Base-by-base conservation (phyloP, 2,113 vertebrate genomes). In the Leptobrachium ailaonicum region DNA sequence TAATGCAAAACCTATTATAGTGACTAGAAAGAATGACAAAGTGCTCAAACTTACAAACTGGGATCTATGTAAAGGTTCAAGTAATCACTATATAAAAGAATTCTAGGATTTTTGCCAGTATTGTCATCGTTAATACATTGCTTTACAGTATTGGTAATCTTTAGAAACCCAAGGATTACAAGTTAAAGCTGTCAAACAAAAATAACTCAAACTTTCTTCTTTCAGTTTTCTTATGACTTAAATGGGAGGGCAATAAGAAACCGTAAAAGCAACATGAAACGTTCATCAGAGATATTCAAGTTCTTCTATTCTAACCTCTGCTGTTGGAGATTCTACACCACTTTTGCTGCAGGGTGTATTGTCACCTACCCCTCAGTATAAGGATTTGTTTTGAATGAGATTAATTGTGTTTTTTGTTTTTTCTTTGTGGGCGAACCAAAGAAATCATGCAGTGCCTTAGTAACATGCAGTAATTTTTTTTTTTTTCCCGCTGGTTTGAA, bases 151-250 rank as follows among this genome's bases (percentile, higher is more conserved):
- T 32, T 32, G 20, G 20, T 32, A 32, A 32, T 32, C 20, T 32
- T 32, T 32, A 32, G 20, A 32, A 32, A 32, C 20, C 20, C 20
- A 32, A 32, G 20, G 20, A 32, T 32, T 32, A 32, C 20, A 32
- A 32, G 20, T 32, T 32, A 32, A 32, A 32, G 20, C 20, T 32
- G 20, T 32, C 20, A 32, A 32, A 32, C 20, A 32, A 32, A 32
- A 32, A 32, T 50, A 50, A 50, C 47, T 8, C 47, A 50, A 50
- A 50, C 41, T 68, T 54, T 54, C 73, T n/a, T 66, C 47, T 87
- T 92, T 72, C 91, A 99, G 96, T 87, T 98, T 99, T 91, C 92
- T 99, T 67, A 95, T 98, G 91, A 95, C 91, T 89, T 99, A 93
- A 91, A 83, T 8, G 8, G 12, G 69, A 84, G 81, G 79, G 82